phyloP scores from a whole-genome alignment of 2,797 vertebrate species.

The Staurois parvus region DNA sequence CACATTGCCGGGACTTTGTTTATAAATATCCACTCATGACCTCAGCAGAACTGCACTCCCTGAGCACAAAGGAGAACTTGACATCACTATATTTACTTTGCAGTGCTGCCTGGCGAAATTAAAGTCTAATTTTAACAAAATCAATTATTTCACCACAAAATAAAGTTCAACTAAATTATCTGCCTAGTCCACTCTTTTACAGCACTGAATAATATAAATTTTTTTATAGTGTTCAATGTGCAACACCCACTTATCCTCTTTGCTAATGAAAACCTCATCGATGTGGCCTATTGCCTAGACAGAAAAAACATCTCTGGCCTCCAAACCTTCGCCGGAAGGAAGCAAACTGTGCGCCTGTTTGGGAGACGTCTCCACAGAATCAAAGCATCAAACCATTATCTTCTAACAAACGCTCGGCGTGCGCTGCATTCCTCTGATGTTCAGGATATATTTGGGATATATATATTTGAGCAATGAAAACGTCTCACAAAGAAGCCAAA shows the following conservation, averaged over 20 bases:
- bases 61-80: no score
- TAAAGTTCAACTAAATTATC: not conserved
- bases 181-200: not conserved
- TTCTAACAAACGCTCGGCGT: conserved; percentile 12
- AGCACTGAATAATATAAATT: not conserved
- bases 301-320: conserved; percentile 50
- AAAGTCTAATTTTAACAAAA: no score
- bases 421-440: conserved; percentile 18
- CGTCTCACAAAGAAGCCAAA: conserved; percentile 63
- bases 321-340: conserved; percentile 64
- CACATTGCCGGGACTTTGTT: no score
- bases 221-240: not conserved
- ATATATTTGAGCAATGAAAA: conserved; percentile 63
- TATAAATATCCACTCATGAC: no score
- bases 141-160: no score
- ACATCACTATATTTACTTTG: no score
- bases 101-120: no score
- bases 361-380: conserved; percentile 29
- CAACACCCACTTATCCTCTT: conserved; percentile 67
- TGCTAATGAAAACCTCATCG: conserved; percentile 64
- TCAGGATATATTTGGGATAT: conserved; percentile 28
- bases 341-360: conserved; percentile 51
- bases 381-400: conserved; percentile 16
- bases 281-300: conserved; percentile 70
- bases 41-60: no score